Base-by-base conservation (phyloP, 1,140 invertebrate genomes). In the Tetraneura akinire region DNA sequence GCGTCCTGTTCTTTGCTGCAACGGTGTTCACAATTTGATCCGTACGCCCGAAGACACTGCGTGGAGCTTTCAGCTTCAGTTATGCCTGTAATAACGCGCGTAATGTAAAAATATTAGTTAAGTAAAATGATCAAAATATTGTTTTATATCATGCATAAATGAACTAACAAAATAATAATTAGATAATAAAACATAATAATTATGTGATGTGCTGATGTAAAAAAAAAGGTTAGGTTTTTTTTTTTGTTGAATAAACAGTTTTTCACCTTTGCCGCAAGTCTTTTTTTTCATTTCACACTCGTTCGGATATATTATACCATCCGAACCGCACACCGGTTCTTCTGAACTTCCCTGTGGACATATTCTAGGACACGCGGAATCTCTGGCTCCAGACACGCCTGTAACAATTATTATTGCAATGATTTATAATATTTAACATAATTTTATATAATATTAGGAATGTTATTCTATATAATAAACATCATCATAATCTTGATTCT, bases 201-300 rank as follows among this genome's bases (percentile, higher is more conserved):
- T 29, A 60, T 18, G 6, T 60, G n/a, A n/a, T n/a, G n/a, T n/a
- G n/a, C n/a, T n/a, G n/a, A n/a, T 14, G 26, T 6, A 16, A 29
- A 62, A 1, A 32, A 21, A 29, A 32, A 10, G 16, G 9, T 29
- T 23, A 1, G 26, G 26, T 29, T 26, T 26, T 60, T 26, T 23
- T 14, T 10, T 3, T 23, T 5, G 23, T 26, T 9, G 23, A 18
- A 6, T 14, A 10, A 2, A 21, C 0, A n/a, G 10, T 70, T 70
- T 23, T 71, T 70, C 45, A 91, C 92, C 93, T 90, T 93, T 93
- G 83, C 94, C 92, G 85, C 95, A 97, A 81, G 94, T 96, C 86
- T 95, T 93, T 87, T 94, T 94, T 86, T 91, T 91, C 92, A 97
- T 92, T 87, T 96, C 93, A 85, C 96, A 98, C 42, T 93, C 89